Evolutionary conservation across 92 coral and sea anemone genomes (phyloP).

Genomic region (Zoanthus gigantus): DNA sequence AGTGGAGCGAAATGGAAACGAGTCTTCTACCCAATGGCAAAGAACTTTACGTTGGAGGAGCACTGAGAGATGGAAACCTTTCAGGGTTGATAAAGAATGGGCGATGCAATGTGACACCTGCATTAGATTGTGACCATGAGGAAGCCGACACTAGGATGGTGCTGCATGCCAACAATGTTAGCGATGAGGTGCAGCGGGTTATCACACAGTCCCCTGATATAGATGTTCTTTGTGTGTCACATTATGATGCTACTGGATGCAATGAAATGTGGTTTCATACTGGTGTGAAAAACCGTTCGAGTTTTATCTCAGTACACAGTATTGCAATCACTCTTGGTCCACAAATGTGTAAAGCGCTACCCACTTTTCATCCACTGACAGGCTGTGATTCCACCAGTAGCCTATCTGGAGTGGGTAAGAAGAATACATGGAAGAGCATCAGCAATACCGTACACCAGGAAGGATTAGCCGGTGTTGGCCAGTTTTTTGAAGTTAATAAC

Average conservation of each 20-base stretch:
- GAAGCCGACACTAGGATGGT: slow-evolving; percentile 59
- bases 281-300: slow-evolving; percentile 24
- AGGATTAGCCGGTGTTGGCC: not conserved
- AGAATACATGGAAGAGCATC: not conserved
- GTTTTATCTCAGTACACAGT: slow-evolving; percentile 17
- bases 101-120: slow-evolving; percentile 9
- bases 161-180: slow-evolving; percentile 55
- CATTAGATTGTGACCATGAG: slow-evolving; percentile 49
- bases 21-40: slow-evolving; percentile 38
- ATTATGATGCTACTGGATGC: not conserved
- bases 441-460: slow-evolving; percentile 11
- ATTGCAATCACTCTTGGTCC: not conserved
- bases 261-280: slow-evolving; percentile 46
- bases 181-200: slow-evolving; percentile 11
- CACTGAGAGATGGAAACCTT: slow-evolving; percentile 27
- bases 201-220: slow-evolving; percentile 36
- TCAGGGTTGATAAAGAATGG: slow-evolving; percentile 12
- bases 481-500: not conserved
- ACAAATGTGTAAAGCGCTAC: slow-evolving; percentile 13
- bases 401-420: slow-evolving; percentile 7
- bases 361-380: slow-evolving; percentile 30
- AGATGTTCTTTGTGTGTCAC: not conserved
- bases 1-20: slow-evolving; percentile 14
- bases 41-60: slow-evolving; percentile 53
- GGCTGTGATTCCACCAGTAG: not conserved